Evolutionary conservation across 2,888 invertebrate species (phyloP), one percentile per base, ranked within the genome.

Genomic region (Limenitis camilla): DNA sequence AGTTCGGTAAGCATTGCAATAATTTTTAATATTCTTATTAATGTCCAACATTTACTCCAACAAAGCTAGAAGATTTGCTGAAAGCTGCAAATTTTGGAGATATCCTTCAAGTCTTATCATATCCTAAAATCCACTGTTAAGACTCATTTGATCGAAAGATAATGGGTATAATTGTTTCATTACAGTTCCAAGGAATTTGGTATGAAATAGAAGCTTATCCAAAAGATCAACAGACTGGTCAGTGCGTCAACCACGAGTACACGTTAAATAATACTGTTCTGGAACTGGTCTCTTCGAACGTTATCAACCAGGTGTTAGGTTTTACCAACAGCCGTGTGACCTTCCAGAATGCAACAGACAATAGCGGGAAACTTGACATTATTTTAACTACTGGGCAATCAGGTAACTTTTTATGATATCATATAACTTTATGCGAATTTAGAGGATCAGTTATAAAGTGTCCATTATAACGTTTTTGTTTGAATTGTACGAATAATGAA

Each of bases 211-310:
- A 64, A 45, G 60, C 67, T 1, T 69, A 69, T 33, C 67, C 66
- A 4, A 76, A 75, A 53, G 65, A 65, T 1, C 62, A 72, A 19
- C 72, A 74, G 50, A 54, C 68, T 1, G 81, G 83, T 4, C 69
- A 76, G 9, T 85, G 86, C 46, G 60, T 78, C 28, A 68, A 57
- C 46, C 79, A 81, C 49, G 54, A 64, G 5, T 80, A 71, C 58
- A 56, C 62, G 0, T 10, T 42, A 6, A 58, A 60, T 9, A 54
- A 62, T 4, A 65, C 43, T 39, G 65, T 62, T 1, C 53, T 80
- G 9, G 63, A 61, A 53, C 52, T 83, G 4, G 56, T 61, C 6
- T 77, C 80, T 1, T 65, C 66, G 0, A 70, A 66, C 28, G 64
- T 85, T 1, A 55, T 48, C 0, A 67, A 79, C 11, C 76, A 79